Evolutionary conservation across 2,888 invertebrate species (phyloP), one percentile per base, ranked within the genome.

Genomic region (Agrypnus murinus): DNA sequence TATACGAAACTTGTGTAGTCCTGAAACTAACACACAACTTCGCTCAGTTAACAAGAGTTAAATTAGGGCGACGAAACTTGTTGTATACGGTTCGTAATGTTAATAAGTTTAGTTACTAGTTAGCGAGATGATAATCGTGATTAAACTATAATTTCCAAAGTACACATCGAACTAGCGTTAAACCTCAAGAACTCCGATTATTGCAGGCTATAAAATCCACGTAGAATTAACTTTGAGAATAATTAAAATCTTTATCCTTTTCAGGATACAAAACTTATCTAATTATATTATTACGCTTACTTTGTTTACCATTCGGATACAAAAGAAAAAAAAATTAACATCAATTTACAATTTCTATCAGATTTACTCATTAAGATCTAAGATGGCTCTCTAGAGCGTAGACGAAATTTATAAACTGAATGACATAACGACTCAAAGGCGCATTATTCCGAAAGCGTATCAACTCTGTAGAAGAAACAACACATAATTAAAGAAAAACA

Each of bases 61-160:
- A 58, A 58, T 58, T 58, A 36, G 58, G 38, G 31, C 43, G 58
- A 9, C 40, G 15, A 19, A 58, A 43, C 43, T 58, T 58, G 25
- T 58, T 58, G 25, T 58, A 43, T 43, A 58, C 43, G 58, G 58
- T 58, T 43, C 43, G 58, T 32, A 48, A 36, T 32, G 50, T 48
- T 63, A 63, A 63, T 63, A 63, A 48, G 48, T 63, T 46, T 63
- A 36, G 48, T 45, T 60, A 60, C 45, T 31, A 60, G 45, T 63
- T 46, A 38, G 48, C 31, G 34, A 5, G 48, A 34, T 63, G 36
- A 63, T 48, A 63, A 36, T 63, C 38, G 36, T 32, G 46, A 58
- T 43, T 58, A 58, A 58, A 58, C 40, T 55, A 55, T 36, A 55
- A 55, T 55, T 55, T 55, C 12, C 17, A 55, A 36, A 32, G 55